Conservation (phyloP, 2,888 invertebrate genomes). For the Drosophila anceps region DNA sequence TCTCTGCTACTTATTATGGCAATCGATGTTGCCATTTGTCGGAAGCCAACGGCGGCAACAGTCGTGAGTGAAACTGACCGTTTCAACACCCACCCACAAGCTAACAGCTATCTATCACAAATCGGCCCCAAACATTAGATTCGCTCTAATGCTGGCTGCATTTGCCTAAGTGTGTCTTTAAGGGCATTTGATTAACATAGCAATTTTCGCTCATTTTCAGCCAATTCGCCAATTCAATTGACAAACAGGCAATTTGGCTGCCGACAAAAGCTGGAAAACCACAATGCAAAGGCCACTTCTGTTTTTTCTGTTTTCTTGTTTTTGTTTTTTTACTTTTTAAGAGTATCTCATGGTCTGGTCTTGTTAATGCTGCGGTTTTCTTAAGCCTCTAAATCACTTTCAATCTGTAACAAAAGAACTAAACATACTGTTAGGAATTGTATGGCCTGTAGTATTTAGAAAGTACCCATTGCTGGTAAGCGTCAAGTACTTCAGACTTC, state of each 20-base stretch:
- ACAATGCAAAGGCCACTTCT: slow-evolving; percentile 4
- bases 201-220: slow-evolving; percentile 47
- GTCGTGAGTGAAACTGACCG: slow-evolving; percentile 72
- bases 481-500: not conserved
- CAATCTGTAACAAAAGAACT: not conserved
- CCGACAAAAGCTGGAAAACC: slow-evolving; percentile 11
- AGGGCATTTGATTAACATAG: slow-evolving; percentile 29
- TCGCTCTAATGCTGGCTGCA: slow-evolving; percentile 6
- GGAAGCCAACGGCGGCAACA: slow-evolving; percentile 71
- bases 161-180: slow-evolving; percentile 29
- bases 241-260: slow-evolving; percentile 38
- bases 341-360: not conserved
- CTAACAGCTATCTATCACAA: slow-evolving; percentile 11
- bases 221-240: slow-evolving; percentile 33
- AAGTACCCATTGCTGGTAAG: not conserved
- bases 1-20: slow-evolving; percentile 52
- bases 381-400: not conserved
- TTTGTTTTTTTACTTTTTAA: not conserved
- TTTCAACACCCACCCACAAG: slow-evolving; percentile 50
- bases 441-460: not conserved
- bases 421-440: not conserved
- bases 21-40: slow-evolving; percentile 64
- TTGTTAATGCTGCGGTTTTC: not conserved
- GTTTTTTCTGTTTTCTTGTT: not conserved
- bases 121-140: slow-evolving; percentile 33